phyloP scores from a whole-genome alignment of 2,888 invertebrate species.

The Thymelicus sylvestris region DNA sequence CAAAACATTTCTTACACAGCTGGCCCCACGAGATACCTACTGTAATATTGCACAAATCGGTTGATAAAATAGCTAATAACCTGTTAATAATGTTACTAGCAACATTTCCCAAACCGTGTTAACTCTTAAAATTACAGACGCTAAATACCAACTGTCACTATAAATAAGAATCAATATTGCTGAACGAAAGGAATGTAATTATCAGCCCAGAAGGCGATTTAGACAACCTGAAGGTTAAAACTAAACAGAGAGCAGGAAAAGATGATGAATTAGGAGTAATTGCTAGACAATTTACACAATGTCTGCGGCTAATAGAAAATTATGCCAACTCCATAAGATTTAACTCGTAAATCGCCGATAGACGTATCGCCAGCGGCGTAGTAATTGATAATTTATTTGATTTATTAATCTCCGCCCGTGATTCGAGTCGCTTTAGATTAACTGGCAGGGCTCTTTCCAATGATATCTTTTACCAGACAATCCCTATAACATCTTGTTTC shows the following conservation, averaged over 20 bases:
- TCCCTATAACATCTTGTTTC: not conserved
- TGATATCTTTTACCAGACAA: not conserved
- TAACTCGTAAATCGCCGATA: slow-evolving; percentile 32
- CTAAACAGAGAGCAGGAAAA: slow-evolving; percentile 32
- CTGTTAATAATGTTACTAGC: slow-evolving; percentile 3
- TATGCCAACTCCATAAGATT: slow-evolving; percentile 34
- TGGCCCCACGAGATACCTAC: not conserved
- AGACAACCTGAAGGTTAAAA: slow-evolving; percentile 27
- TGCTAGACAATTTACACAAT: slow-evolving; percentile 26
- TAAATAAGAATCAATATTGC: slow-evolving; percentile 28
- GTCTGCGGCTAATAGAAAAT: slow-evolving; percentile 35
- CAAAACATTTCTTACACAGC: too few species aligned
- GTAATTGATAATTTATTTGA: slow-evolving; percentile 42
- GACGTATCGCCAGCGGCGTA: slow-evolving; percentile 26
- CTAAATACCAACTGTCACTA: slow-evolving; percentile 29
- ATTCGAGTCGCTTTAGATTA: slow-evolving; percentile 7
- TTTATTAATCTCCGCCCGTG: slow-evolving; percentile 17
- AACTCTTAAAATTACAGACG: slow-evolving; percentile 20
- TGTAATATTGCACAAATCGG: not conserved
- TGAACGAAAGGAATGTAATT: slow-evolving; percentile 28
- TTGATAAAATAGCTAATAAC: not conserved
- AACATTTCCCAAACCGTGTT: slow-evolving; percentile 12
- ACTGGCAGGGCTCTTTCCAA: slow-evolving; percentile 3
- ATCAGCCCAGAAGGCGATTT: slow-evolving; percentile 19
- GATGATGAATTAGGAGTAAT: slow-evolving; percentile 34